Evolutionary conservation across 1,140 invertebrate species (phyloP), one percentile per base, ranked within the genome.

Genomic region (Frieseomelitta varia): DNA sequence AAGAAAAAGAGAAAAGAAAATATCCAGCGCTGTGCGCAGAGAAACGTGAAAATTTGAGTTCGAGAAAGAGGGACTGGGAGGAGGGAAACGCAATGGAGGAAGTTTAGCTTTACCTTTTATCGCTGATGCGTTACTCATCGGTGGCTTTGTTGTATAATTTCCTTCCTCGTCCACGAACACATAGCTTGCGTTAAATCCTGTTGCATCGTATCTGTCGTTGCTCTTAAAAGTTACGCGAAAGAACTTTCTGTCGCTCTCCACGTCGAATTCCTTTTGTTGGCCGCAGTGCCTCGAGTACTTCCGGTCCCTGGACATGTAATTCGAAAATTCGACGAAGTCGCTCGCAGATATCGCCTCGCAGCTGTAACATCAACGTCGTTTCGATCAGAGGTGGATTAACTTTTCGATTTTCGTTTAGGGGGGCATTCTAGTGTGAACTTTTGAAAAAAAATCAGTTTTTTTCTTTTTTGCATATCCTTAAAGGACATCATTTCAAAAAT

Each of bases 311-410:
- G 97, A 96, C 96, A 98, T 97, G 91, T 97, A 99, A 95, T 99
- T 99, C 24, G 98, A 99, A 93, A 99, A 99, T 93, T 99, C 98
- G 56, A 99, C 97, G 93, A 97, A 99, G 94, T 99, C 98, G 91
- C 98, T 99, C 6, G 98, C 97, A 19, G 98, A 97, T 67, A 96
- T 95, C 71, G 97, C 97, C 91, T 98, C 97, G 93, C 98, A 99
- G 86, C 98, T 99, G 94, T 47, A 94, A 94, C 87, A 81, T 81
- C 24, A 77, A 58, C 14, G 34, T 24, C 34, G 34, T 24, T 12
- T 21, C 6, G 11, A 8, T n/a, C 0, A 61, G 58, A 61, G 24
- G n/a, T 61, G 4, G 4, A 1, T 21, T 12, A 27, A 0, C 19
- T 11, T 68, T 4, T 21, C 11, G 1, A 1, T 2, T 39, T 19